A percentile compares a stretch with the other conserved stretches of the same genome.
Conservation (phyloP, 92 coral and sea anemone genomes). For the Palythoa caribaeorum region DNA sequence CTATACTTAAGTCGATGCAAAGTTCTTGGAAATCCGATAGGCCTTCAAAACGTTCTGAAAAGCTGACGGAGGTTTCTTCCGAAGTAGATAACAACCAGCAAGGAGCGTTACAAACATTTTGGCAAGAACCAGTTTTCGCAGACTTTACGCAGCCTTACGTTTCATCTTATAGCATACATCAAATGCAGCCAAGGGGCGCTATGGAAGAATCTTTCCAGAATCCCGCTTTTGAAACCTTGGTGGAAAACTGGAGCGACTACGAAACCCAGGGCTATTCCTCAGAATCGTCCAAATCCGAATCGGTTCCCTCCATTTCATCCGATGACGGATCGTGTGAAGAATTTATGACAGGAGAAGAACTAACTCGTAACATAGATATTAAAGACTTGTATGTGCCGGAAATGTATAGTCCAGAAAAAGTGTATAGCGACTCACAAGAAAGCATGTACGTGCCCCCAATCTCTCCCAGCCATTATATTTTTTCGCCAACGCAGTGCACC, state of each 20-base stretch:
- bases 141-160: conserved; percentile 54
- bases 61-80: neutral
- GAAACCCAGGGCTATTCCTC: conserved; percentile 61
- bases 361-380: conserved; percentile 92
- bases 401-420: conserved; percentile 79
- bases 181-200: conserved; percentile 65
- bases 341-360: conserved; percentile 98
- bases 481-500: conserved; percentile 74
- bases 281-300: conserved; percentile 59
- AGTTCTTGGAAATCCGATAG: conserved; percentile 42
- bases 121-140: conserved; percentile 84
- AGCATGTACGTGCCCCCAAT: conserved; percentile 77
- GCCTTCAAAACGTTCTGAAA: conserved; percentile 21
- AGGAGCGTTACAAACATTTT: conserved; percentile 75
- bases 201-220: conserved; percentile 56
- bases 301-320: conserved; percentile 76
- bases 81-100: conserved; percentile 58
- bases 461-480: conserved; percentile 84
- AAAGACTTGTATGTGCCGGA: conserved; percentile 98
- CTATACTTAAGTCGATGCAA: conserved; percentile 59
- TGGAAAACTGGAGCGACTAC: conserved; percentile 81
- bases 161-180: conserved; percentile 65
- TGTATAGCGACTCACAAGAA: conserved; percentile 72
- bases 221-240: conserved; percentile 63
- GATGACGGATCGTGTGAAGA: conserved; percentile 81